Base-by-base conservation (phyloP, 2,888 invertebrate genomes). In the Anodontia alba region DNA sequence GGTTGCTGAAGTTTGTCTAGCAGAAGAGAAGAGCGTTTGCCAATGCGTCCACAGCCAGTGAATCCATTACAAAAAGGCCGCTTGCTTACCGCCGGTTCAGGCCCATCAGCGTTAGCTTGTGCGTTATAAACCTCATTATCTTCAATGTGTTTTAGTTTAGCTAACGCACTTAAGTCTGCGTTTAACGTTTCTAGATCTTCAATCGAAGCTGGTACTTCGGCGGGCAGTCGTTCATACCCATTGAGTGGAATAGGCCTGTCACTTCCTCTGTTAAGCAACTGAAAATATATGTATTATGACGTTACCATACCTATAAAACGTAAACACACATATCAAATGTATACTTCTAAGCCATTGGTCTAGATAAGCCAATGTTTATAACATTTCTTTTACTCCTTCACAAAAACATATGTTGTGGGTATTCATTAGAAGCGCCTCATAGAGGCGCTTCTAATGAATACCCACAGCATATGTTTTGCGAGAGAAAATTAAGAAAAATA, bases 61-160 rank as follows among this genome's bases (percentile, higher is more conserved):
- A 87, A 86, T 42, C 86, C 86, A 77, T 91, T 91, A 73, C 91
- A 91, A 84, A 91, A 91, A 10, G 88, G 89, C 12, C 91, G 87
- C 69, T 91, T 91, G 62, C 83, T 84, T 78, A 84, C 81, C 33
- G 23, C 26, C 1, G 68, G 23, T 12, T 23, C 29, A 2, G n/a
- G 38, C 1, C 10, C 43, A 29, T 43, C 69, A 38, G 23, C 33
- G 29, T 43, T n/a, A 10, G 23, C 23, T 15, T 7, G 3, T 7
- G 23, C 7, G 43, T 42, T 33, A 29, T 8, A 26, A 7, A 29
- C 42, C 7, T 42, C 69, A 23, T 42, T 69, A 29, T 42, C 15
- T 26, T 29, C 29, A 10, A 1, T 23, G 1, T 69, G 33, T 7
- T 69, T 20, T 23, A 69, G 69, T 17, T 43, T 26, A 26, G 26